Conservation (phyloP, 2,888 invertebrate species). For the Lasius platythorax region DNA sequence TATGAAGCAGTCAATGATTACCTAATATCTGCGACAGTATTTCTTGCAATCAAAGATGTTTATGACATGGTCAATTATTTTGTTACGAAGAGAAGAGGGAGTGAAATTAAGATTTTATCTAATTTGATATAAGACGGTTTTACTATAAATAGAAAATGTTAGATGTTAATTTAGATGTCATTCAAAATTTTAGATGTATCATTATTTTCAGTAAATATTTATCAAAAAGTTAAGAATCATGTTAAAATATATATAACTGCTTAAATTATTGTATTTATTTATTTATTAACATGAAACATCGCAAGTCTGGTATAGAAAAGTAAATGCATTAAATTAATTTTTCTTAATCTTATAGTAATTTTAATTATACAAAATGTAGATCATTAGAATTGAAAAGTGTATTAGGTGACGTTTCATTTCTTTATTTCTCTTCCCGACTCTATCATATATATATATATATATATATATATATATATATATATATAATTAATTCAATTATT, state of each 20-base stretch:
- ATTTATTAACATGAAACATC: not conserved
- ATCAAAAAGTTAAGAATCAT: not conserved
- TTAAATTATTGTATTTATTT: too few relatives aligned
- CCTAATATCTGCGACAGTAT: not conserved
- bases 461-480: too few relatives aligned
- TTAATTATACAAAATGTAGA: not conserved
- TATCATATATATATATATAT: not conserved
- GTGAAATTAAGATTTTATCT: not conserved
- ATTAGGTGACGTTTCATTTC: not conserved
- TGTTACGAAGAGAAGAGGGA: not conserved
- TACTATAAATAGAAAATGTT: not conserved
- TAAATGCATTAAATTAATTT: not conserved
- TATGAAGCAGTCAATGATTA: not conserved
- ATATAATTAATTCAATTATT: not conserved
- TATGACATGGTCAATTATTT: not conserved
- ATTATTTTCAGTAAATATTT: not conserved
- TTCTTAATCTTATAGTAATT: not conserved
- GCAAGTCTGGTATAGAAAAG: not conserved
- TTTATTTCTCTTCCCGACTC: not conserved
- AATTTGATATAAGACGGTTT: not conserved
- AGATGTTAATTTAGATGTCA: too few relatives aligned
- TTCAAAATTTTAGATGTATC: not conserved
- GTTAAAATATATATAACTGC: not conserved
- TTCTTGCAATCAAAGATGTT: not conserved
- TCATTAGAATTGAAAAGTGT: not conserved